Percentiles rank a stretch among this genome's conserved stretches.
Evolutionary conservation across 2,113 vertebrate species (phyloP).

Genomic region (Colius striatus): DNA sequence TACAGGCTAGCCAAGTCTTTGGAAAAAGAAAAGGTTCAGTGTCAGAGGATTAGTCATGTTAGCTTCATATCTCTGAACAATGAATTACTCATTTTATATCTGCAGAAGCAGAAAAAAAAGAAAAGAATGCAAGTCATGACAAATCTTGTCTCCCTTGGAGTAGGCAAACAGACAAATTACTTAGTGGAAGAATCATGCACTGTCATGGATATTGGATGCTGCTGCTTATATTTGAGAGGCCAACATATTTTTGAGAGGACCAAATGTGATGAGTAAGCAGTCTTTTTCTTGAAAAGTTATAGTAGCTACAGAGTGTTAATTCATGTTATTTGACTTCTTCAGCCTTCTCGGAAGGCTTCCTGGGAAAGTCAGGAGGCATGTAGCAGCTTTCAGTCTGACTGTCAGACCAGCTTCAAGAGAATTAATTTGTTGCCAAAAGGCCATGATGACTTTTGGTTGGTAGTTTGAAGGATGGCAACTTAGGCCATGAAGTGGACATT

Average conservation of each 20-base stretch:
- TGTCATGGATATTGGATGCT: neutral
- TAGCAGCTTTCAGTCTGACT: neutral
- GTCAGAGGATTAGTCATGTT: neutral
- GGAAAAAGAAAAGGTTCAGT: neutral
- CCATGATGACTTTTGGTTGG: accelerated
- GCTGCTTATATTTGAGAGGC: neutral
- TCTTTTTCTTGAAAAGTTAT: neutral
- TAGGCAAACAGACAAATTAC: neutral
- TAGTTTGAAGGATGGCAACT: neutral
- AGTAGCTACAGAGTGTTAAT: neutral
- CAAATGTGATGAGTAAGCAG: neutral
- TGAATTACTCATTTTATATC: neutral
- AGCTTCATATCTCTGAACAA: neutral
- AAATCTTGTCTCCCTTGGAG: neutral
- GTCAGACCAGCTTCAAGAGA: neutral
- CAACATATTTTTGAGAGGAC: neutral
- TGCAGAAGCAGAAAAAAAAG: neutral
- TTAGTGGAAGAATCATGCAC: neutral
- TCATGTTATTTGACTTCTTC: neutral
- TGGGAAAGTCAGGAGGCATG: neutral
- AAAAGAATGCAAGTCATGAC: neutral
- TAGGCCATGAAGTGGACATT: neutral
- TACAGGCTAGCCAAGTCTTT: neutral
- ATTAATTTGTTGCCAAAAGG: neutral
- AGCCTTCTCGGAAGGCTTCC: neutral